These are phyloP conservation scores for Platycheirus rosarum DNA, from an alignment of 2,888 invertebrate genomes.

Conservation along the genomic window DNA sequence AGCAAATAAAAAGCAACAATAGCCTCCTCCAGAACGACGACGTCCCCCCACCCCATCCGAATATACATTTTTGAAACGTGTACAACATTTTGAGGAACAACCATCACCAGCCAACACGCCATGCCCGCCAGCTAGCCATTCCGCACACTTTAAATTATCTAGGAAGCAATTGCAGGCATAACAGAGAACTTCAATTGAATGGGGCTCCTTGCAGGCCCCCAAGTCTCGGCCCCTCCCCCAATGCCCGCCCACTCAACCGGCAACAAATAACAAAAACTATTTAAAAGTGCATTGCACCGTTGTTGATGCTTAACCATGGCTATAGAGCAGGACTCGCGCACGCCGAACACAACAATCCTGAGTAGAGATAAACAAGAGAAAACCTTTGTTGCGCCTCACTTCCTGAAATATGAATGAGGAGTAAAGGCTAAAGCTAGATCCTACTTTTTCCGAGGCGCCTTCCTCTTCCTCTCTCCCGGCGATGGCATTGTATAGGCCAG, in stretches of 20 bases:
- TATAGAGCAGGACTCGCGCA: conserved; percentile 27
- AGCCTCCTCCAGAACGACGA: not conserved
- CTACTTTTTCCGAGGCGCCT: conserved; percentile 54
- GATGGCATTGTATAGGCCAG: conserved; percentile 57
- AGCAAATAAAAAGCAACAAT: conserved; percentile 55
- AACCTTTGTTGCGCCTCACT: conserved; percentile 71
- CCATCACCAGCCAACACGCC: conserved; percentile 57
- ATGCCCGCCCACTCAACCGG: conserved; percentile 19
- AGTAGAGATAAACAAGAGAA: conserved; percentile 63
- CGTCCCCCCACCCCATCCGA: not conserved
- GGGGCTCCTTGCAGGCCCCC: not conserved
- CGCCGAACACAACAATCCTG: conserved; percentile 24
- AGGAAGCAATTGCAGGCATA: conserved; percentile 69
- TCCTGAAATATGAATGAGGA: conserved; percentile 71
- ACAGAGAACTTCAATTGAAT: conserved; percentile 43
- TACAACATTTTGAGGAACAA: conserved; percentile 70
- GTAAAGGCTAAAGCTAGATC: conserved; percentile 72
- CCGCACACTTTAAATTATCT: conserved; percentile 74
- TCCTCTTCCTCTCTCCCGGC: conserved; percentile 6
- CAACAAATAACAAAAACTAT: conserved; percentile 72
- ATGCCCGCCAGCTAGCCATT: conserved; percentile 70
- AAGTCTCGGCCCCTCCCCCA: not conserved
- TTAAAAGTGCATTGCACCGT: conserved; percentile 74
- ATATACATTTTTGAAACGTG: conserved; percentile 49
- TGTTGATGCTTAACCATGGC: conserved; percentile 68